Percentiles rank a stretch among this genome's conserved stretches.
These are phyloP conservation scores for Meteorus sp. DNA, from an alignment of 1,140 invertebrate species.

Conservation along the genomic window DNA sequence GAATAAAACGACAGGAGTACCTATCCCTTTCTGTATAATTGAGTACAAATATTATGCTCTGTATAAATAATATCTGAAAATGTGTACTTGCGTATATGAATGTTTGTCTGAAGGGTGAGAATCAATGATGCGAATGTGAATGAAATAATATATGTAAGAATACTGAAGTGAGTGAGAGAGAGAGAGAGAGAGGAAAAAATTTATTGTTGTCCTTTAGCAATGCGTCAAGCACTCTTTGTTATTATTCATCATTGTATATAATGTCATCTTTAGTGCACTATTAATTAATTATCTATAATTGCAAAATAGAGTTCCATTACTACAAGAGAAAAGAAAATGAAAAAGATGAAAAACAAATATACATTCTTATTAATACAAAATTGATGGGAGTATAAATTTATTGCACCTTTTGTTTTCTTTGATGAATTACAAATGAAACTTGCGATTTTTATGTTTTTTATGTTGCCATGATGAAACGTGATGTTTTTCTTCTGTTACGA, in stretches of 20 bases:
- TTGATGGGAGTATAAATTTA: background rate
- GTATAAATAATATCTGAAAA: no score
- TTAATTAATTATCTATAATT: slow-evolving; percentile 51
- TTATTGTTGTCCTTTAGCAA: slow-evolving; percentile 27
- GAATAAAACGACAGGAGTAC: background rate
- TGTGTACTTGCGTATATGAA: slow-evolving; percentile 4
- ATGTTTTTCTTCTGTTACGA: no score
- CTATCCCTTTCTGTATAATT: slow-evolving; percentile 20
- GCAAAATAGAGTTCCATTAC: slow-evolving; percentile 52
- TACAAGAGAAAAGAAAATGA: slow-evolving; percentile 45
- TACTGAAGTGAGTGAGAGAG: slow-evolving; percentile 19
- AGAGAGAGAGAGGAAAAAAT: slow-evolving; percentile 22
- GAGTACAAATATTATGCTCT: slow-evolving; percentile 38
- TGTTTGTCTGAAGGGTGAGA: slow-evolving; percentile 22
- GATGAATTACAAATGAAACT: no score
- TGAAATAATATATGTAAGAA: slow-evolving; percentile 17
- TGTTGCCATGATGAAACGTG: no score
- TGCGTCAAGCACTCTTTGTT: slow-evolving; percentile 45
- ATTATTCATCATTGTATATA: slow-evolving; percentile 58
- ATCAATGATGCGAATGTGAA: slow-evolving; percentile 9
- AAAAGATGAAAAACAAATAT: slow-evolving; percentile 41
- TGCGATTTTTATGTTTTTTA: no score
- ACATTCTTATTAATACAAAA: slow-evolving; percentile 58
- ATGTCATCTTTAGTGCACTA: slow-evolving; percentile 57
- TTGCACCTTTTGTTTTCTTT: slow-evolving; percentile 4